Base-by-base conservation (phyloP, 1,140 invertebrate genomes). In the Tigriopus japonicus region DNA sequence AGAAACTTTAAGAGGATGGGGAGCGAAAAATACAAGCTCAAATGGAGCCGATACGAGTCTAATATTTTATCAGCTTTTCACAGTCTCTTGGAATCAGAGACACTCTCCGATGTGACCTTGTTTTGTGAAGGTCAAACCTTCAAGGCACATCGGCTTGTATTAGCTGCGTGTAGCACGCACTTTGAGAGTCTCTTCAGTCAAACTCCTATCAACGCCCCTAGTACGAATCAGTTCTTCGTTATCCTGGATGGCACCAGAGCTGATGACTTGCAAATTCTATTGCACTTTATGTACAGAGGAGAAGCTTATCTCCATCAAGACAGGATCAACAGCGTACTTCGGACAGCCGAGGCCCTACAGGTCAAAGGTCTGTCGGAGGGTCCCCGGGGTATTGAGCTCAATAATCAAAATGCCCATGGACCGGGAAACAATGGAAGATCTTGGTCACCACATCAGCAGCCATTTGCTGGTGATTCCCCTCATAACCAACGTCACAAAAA, bases 131-230 rank as follows among this genome's bases (percentile, higher is more conserved):
- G 87, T 70, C 82, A 85, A 68, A 86, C 85, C 66, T 87, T 91
- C 71, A 85, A 86, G 73, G 87, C 87, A 63, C 89, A 93, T 75
- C 84, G 84, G 72, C 76, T 92, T 65, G 90, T 93, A 63, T 75
- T 92, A 70, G 87, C 88, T 66, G 87, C 89, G 70, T 91, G 87
- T 74, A 91, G 87, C 74, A 87, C 89, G 72, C 88, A 91, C 71
- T 87, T 93, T 73, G 86, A 89, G 69, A 85, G 88, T 73, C 71
- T 92, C 62, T 91, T 92, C 74, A 85, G 89, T 75, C 81, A 82
- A 62, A 87, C 86, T 67, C 87, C 87, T 60, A 83, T 84, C 68
- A 83, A 82, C 67, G 82, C 87, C 67, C 87, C 86, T 62, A 83
- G 82, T 67, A 82, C 82, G 67, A 82, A 84, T 64, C 80, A 80